Conservation (phyloP, 2,797 vertebrate species). For the Coilia nasus region DNA sequence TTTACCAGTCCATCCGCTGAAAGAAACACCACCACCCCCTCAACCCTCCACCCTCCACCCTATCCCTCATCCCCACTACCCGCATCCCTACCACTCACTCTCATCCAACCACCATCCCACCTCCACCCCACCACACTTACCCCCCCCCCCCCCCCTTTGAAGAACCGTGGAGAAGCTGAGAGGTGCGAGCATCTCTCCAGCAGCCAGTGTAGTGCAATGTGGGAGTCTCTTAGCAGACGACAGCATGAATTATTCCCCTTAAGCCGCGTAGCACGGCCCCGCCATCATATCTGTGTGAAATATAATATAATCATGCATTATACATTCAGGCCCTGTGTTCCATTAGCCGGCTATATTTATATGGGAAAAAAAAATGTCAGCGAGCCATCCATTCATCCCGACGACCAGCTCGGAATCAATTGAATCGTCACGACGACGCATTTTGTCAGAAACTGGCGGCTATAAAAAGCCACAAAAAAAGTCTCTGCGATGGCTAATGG, state of each 20-base stretch:
- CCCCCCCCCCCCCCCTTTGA: constrained; percentile 36
- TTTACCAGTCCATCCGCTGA: constrained; percentile 50
- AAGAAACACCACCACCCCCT: constrained; percentile 2
- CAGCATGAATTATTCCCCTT: constrained; percentile 61
- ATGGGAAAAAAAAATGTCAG: constrained; percentile 19
- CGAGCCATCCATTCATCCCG: constrained; percentile 19
- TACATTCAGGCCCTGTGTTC: constrained; percentile 53
- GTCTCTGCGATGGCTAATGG: constrained; percentile 30
- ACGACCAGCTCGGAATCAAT: constrained; percentile 37
- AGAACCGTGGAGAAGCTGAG: constrained; percentile 48
- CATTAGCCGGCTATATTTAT: constrained; percentile 40
- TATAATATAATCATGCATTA: constrained; percentile 65
- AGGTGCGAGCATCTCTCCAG: constrained; percentile 55
- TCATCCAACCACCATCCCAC: constrained; percentile 28
- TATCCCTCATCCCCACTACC: no score
- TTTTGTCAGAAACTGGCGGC: constrained; percentile 36
- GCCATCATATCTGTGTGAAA: constrained; percentile 53
- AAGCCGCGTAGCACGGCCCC: constrained; percentile 38
- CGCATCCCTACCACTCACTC: no score
- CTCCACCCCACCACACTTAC: constrained; percentile 41
- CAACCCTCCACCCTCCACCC: no score
- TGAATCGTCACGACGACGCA: constrained; percentile 40
- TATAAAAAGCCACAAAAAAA: constrained; percentile 16
- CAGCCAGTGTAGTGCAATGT: constrained; percentile 49
- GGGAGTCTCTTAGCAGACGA: constrained; percentile 61